Evolutionary conservation across 2,888 invertebrate species (phyloP), one percentile per base, ranked within the genome.

Genomic region (Lycophotia porphyrea): DNA sequence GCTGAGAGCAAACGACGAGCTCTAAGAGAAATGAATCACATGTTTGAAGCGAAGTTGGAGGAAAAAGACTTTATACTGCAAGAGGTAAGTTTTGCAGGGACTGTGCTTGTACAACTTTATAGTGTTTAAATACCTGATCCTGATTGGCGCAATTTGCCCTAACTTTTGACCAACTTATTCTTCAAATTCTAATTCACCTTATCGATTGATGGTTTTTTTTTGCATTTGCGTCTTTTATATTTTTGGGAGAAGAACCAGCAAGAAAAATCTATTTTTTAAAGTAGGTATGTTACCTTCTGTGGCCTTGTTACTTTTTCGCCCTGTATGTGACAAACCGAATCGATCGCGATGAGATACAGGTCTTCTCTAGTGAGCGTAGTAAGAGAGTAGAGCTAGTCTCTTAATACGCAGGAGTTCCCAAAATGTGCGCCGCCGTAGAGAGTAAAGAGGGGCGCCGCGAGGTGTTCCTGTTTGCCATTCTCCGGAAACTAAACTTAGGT

Each of bases 41-140:
- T 95, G 84, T 98, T 98, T 91, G 98, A 98, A 93, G 94, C 97
- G 34, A 96, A 96, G 77, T 92, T 98, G 61, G 97, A 98, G 86
- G 97, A 97, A 83, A 98, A 98, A 90, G 97, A 97, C 27, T 97
- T 98, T 73, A 93, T 97, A 76, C 87, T 95, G 68, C 93, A 90
- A 88, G 96, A 96, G 92, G 96, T 96, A 89, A 74, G n/a, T 27
- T 52, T 64, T 66, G 42, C 5, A 27, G 60, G 5, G 13, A 24
- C 27, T 36, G 13, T 27, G 18, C 27, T 52, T 31, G 15, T 21
- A 27, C 2, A 52, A 39, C 0, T 24, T 27, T 21, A 36, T 18
- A 34, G n/a, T n/a, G 31, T 75, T 31, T 31, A 24, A n/a, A 47
- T 9, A 74, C 8, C 15, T 39, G 18, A 13, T 71, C 31, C 31